Evolutionary conservation across 2,113 vertebrate species (phyloP).

Genomic region (Electrona antarctica): DNA sequence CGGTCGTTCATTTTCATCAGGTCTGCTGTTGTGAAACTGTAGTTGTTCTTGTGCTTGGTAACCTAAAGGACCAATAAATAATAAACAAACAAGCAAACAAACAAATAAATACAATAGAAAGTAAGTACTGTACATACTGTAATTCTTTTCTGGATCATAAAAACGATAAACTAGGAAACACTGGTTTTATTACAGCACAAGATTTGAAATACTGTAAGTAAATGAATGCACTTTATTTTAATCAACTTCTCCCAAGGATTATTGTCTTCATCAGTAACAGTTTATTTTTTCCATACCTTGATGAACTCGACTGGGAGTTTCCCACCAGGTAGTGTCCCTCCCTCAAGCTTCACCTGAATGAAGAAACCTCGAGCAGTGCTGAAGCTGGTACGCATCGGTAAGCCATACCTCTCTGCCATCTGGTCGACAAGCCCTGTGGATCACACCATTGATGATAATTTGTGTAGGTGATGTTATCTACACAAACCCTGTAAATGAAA

Average conservation of each 20-base stretch:
- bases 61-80: constrained; percentile 74
- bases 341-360: constrained; percentile 90
- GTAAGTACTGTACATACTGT: background rate
- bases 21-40: constrained; percentile 90
- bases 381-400: constrained; percentile 94
- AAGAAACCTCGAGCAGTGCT: constrained; percentile 92
- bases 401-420: constrained; percentile 85
- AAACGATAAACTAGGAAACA: background rate
- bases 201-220: background rate
- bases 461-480: background rate
- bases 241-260: background rate
- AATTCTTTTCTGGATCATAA: background rate
- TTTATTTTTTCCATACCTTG: constrained; percentile 81
- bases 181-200: background rate
- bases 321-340: constrained; percentile 74
- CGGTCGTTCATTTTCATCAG: constrained; percentile 97
- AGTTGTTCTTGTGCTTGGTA: constrained; percentile 89
- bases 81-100: background rate
- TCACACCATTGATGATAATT: constrained; percentile 1
- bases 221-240: background rate
- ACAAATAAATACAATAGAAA: background rate
- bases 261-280: background rate
- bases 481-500: background rate
- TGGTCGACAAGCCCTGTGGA: constrained; percentile 87
- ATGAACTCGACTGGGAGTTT: constrained; percentile 91